Base-by-base conservation (phyloP, 2,797 vertebrate genomes). In the Danio jaintianensis region DNA sequence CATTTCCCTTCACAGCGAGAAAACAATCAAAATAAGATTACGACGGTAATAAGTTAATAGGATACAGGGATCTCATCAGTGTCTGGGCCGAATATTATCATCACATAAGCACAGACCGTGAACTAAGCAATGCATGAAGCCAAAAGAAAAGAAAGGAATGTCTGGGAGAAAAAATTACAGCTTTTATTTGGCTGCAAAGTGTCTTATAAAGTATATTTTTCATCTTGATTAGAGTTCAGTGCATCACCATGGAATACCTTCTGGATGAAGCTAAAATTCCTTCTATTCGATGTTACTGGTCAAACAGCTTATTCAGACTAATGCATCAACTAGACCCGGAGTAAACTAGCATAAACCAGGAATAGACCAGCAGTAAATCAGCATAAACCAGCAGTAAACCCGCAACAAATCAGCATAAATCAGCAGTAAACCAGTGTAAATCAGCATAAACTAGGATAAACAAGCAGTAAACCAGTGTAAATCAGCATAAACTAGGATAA, bases 1-100 rank as follows among this genome's bases (percentile, higher is more conserved):
- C 78, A 91, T 92, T 91, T 91, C 88, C 38, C 85, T 89, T 88
- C 89, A 88, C 90, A 87, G 68, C 77, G 76, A 76, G 75, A 84
- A 86, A 71, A 83, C 48, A 80, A 86, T 90, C 87, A 90, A 91
- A 90, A 89, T 87, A 90, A 90, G 91, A 91, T 90, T 89, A 90
- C 50, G 80, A 74, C 66, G 52, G 88, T 91, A 92, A 89, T 88
- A 92, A 88, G 85, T 84, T 67, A 58, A 36, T 68, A 71, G 69
- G 53, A 85, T 79, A 77, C 40, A 47, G 43, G 77, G 52, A 64
- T 85, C 72, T 78, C 75, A 72, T 83, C 69, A 81, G 45, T 67
- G 78, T 86, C 82, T 84, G 66, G 80, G 69, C 62, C 58, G 69
- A 48, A 71, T 63, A 75, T 82, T 63, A 78, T 72, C 71, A 83